A percentile compares a stretch with the other conserved stretches of the same genome.
Conservation (phyloP, 2,797 vertebrate species). For the Petrocephalus schoutedeni region DNA sequence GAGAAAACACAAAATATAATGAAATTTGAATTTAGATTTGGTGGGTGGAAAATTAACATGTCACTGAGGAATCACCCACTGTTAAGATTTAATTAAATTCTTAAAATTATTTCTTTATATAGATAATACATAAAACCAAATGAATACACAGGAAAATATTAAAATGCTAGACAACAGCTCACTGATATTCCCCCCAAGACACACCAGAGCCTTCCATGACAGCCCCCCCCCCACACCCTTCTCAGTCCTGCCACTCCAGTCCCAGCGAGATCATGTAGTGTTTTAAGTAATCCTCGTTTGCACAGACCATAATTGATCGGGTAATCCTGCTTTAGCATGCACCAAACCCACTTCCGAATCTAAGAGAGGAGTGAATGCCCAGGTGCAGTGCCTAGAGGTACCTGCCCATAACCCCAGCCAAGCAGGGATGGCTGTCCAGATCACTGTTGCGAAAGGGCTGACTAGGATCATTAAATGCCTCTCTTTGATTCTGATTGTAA, state of each 20-base stretch:
- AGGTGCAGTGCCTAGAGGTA: slow-evolving; percentile 42
- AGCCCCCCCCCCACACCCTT: neutral
- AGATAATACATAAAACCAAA: neutral
- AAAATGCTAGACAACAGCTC: neutral
- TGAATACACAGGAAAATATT: slow-evolving; percentile 7
- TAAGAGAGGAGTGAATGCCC: slow-evolving; percentile 68
- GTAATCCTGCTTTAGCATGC: slow-evolving; percentile 82
- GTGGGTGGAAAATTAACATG: neutral
- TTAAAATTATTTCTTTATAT: neutral
- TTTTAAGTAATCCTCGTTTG: slow-evolving; percentile 81
- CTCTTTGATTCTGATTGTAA: neutral
- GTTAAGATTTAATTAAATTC: slow-evolving; percentile 14
- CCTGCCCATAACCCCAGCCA: slow-evolving; percentile 1
- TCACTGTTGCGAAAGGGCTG: slow-evolving; percentile 15
- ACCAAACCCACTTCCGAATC: slow-evolving; percentile 79
- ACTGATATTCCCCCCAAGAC: neutral
- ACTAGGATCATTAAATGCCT: neutral
- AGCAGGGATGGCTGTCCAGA: slow-evolving; percentile 23
- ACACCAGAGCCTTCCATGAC: neutral
- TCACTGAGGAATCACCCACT: slow-evolving; percentile 8
- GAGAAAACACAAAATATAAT: neutral
- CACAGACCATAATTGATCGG: slow-evolving; percentile 76
- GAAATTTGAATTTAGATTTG: slow-evolving; percentile 3
- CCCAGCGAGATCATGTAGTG: slow-evolving; percentile 71
- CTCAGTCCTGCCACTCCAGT: slow-evolving; percentile 48